phyloP scores from a whole-genome alignment of 2,888 invertebrate genomes.

The Drosophila merina region DNA sequence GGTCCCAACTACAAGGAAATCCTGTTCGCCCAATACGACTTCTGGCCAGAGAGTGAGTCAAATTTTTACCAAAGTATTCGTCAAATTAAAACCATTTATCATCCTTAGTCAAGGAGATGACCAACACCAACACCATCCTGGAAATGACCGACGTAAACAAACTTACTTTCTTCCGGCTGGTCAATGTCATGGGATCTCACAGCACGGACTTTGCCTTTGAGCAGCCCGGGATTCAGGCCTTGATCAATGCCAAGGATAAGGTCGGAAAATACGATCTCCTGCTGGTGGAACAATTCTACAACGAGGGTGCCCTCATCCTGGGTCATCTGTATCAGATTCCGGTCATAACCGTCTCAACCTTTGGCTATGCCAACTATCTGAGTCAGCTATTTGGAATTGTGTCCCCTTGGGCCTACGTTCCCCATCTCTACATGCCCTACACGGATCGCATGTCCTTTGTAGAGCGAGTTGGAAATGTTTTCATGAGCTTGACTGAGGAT shows the following conservation, averaged over 20 bases:
- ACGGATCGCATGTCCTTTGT: slow-evolving; percentile 85
- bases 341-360: slow-evolving; percentile 78
- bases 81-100: not conserved
- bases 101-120: slow-evolving; percentile 52
- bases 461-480: slow-evolving; percentile 85
- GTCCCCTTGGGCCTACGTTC: slow-evolving; percentile 83
- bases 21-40: slow-evolving; percentile 66
- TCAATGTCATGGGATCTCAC: slow-evolving; percentile 58
- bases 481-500: slow-evolving; percentile 70
- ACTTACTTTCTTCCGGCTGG: slow-evolving; percentile 43
- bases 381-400: slow-evolving; percentile 83
- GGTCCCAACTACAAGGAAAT: slow-evolving; percentile 73
- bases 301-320: slow-evolving; percentile 82
- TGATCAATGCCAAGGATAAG: slow-evolving; percentile 70
- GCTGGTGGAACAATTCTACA: slow-evolving; percentile 81
- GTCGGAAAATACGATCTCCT: slow-evolving; percentile 83
- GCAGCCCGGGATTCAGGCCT: slow-evolving; percentile 63
- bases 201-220: slow-evolving; percentile 75
- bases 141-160: slow-evolving; percentile 59
- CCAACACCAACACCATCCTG: slow-evolving; percentile 48
- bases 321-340: slow-evolving; percentile 82
- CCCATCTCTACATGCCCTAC: slow-evolving; percentile 82
- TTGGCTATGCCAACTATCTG: slow-evolving; percentile 83
- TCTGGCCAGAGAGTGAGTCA: slow-evolving; percentile 62
- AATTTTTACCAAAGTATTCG: not conserved